Evolutionary conservation across 2,113 vertebrate species (phyloP), one percentile per base, ranked within the genome.

Genomic region (Chaetodon auriga): DNA sequence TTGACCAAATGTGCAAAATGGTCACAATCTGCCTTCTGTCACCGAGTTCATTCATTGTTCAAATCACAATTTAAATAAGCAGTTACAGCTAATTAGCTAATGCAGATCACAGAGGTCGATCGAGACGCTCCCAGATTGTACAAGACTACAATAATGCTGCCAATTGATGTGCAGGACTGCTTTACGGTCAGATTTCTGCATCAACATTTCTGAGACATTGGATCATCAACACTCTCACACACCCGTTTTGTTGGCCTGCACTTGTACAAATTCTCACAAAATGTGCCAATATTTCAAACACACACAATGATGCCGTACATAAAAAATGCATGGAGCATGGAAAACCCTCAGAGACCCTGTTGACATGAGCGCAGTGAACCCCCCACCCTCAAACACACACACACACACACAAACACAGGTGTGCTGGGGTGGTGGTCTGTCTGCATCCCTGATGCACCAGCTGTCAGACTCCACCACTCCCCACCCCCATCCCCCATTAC

Each of bases 401-500:
- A 69, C 41, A 76, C 73, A 62, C 46, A 68, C 13, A 77, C 16
- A 78, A 11, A 75, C 82, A 83, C 83, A 84, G 83, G 87, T 88
- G 78, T 72, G 76, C 68, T 64, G 65, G 61, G 25, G 30, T 4
- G 43, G 48, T 48, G n/a, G 49, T 54, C 58, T n/a, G 41, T 70
- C 66, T 70, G 46, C 61, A 62, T 82, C 85, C 53, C 60, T 55
- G 14, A 64, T 83, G 74, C 51, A 84, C 82, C 91, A 90, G 90
- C 90, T 90, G 68, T 90, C 88, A 61, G 81, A 75, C 82, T 78
- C 87, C 71, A 0, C 85, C 90, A 66, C 68, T 25, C 48, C 82
- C 63, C 60, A 74, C 25, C 35, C 36, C 54, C 45, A 19, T 89
- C 72, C 35, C 36, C 54, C 45, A 19, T 89, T 75, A 61, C 85